Evolutionary conservation across 2,113 vertebrate species (phyloP).

Genomic region (Larimichthys crocea): DNA sequence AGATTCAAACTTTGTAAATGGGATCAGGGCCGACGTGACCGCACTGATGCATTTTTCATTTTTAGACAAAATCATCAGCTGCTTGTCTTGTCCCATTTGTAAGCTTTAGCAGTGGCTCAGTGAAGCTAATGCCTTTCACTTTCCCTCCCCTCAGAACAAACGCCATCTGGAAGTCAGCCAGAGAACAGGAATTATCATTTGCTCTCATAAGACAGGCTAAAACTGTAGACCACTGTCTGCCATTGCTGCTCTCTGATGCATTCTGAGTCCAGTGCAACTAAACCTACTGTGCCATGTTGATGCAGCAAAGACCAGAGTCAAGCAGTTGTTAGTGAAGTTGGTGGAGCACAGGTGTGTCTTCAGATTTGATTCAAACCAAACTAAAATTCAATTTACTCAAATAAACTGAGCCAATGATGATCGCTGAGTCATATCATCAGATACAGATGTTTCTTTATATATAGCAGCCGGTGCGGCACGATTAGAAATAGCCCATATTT

Average conservation of each 20-base stretch:
- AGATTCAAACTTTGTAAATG: not conserved
- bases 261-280: not conserved
- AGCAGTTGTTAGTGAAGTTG: not conserved
- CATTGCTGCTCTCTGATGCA: constrained; percentile 9
- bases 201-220: not conserved
- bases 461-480: too few species aligned
- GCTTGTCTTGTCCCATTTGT: constrained; percentile 14
- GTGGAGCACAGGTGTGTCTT: not conserved
- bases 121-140: constrained; percentile 29
- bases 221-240: not conserved
- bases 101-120: constrained; percentile 17
- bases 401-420: not conserved
- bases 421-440: too few species aligned
- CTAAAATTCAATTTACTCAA: not conserved
- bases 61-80: not conserved
- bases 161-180: constrained; percentile 38
- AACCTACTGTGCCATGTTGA: not conserved
- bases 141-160: constrained; percentile 20
- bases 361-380: not conserved
- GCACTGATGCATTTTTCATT: constrained; percentile 5
- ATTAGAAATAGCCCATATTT: too few species aligned
- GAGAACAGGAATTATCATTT: constrained; percentile 26
- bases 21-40: not conserved
- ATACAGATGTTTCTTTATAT: too few species aligned
- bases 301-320: not conserved